These are phyloP conservation scores for Microctonus brassicae DNA, from an alignment of 2,888 invertebrate genomes.

Conservation along the genomic window DNA sequence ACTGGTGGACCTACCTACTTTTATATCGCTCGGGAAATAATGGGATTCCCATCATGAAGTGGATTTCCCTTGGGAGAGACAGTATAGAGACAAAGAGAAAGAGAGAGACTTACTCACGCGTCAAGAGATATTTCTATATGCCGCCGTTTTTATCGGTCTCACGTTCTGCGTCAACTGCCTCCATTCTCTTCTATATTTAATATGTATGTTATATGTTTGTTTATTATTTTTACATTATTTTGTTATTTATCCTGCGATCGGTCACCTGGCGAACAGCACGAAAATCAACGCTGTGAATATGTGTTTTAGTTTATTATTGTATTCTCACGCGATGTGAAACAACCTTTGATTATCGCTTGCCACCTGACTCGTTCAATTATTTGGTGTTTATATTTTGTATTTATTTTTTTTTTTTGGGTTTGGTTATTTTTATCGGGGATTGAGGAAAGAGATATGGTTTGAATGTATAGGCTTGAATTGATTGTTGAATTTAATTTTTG, in stretches of 20 bases:
- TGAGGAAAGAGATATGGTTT: no score
- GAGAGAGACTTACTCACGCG: slow-evolving; percentile 58
- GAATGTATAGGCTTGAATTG: no score
- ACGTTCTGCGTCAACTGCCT: slow-evolving; percentile 39
- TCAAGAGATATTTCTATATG: slow-evolving; percentile 58
- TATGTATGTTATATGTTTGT: neutral
- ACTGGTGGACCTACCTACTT: slow-evolving; percentile 57
- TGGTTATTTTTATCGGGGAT: no score
- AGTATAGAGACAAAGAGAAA: neutral
- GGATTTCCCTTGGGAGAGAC: slow-evolving; percentile 68
- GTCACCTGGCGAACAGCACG: slow-evolving; percentile 45
- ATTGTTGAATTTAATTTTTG: no score
- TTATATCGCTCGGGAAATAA: slow-evolving; percentile 60
- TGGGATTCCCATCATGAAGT: slow-evolving; percentile 71
- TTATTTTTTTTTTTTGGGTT: neutral
- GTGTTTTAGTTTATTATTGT: neutral
- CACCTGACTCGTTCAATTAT: slow-evolving; percentile 41
- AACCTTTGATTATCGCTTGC: slow-evolving; percentile 48
- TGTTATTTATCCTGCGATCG: slow-evolving; percentile 39
- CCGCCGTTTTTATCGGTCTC: slow-evolving; percentile 40
- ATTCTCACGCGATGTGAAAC: slow-evolving; percentile 20
- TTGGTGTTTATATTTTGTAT: neutral
- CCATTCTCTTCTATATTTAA: no score
- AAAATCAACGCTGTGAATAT: no score
- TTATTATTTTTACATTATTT: slow-evolving; percentile 29